Base-by-base conservation (phyloP, 2,888 invertebrate species). In the Lasioglossum morio region DNA sequence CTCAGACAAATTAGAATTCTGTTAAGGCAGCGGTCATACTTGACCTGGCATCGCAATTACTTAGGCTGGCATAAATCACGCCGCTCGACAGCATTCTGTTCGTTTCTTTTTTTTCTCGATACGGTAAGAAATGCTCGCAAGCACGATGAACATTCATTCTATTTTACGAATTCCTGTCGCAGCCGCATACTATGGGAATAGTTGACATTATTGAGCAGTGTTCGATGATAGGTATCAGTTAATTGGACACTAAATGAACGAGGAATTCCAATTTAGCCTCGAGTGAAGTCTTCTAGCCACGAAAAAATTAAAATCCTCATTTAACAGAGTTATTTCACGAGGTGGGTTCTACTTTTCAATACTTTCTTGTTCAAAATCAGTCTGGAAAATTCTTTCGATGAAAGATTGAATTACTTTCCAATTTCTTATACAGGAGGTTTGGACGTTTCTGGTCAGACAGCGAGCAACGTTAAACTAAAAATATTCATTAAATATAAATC, bases 1-100 rank as follows among this genome's bases (percentile, higher is more conserved):
- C 83, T 66, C 75, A 46, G 53, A 76, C 81, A 83, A 83, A 83
- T 83, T 83, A 81, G 75, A 83, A 83, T 81, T 83, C 83, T 81
- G 75, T 83, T 83, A 83, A 81, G 76, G 81, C 80, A 46, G 37
- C 60, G 43, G 74, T 74, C 79, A 82, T 79, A 82, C 73, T 37
- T 46, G 74, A 53, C 66, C 79, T 43, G 76, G 79, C 80, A 75
- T 75, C 57, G 75, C 82, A 72, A 80, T 82, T 82, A 82, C 75
- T 75, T 82, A 82, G 57, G 60, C 70, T 48, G 82, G 72, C 72
- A 75, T 83, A 75, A 83, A 80, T 83, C 83, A 81, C 81, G 48
- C 40, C n/a, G 70, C 34, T 5, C 63, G 72, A 83, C 83, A 63
- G 72, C 75, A 66, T 83, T 66, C 83, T 81, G 75, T 76, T 48